Base-by-base conservation (phyloP, 2,797 vertebrate genomes). In the Ficedula albicollis region DNA sequence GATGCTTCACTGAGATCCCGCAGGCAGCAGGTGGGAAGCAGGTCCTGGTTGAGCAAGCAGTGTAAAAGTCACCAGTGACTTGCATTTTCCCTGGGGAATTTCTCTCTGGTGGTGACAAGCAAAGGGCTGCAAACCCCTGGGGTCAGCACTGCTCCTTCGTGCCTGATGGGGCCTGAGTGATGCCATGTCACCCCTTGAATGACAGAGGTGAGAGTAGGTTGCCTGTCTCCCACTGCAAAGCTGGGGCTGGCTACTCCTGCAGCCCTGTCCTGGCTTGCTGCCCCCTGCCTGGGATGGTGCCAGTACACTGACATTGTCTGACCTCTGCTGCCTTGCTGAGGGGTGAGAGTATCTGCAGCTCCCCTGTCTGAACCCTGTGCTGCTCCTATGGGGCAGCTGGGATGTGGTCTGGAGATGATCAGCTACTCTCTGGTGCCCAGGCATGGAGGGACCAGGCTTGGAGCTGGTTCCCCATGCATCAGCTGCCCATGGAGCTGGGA, bases 1-100 rank as follows among this genome's bases (percentile, higher is more conserved):
- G 14, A 0, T 0, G 38, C 0, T 7, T 39, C 5, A 1, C 29
- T 38, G 15, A 34, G 14, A 27, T 36, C 21, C 64, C 0, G 0
- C n/a, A 34, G 64, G 48, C 66, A 49, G 34, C 0, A 3, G n/a
- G 32, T 64, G 51, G 16, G 60, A 76, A 82, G 54, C 36, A n/a
- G 38, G 56, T 63, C 19, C 32, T 26, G 43, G 48, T 5, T 13
- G 4, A 27, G 48, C 6, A 9, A 52, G n/a, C 59, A 43, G n/a
- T 85, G 29, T 15, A 43, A 29, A 66, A 86, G 60, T n/a, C 69
- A 36, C 27, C 4, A 1, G 6, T 0, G 0, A 21, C 32, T 64
- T 75, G 10, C 3, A 11, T 80, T 84, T 84, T 25, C 36, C 8
- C 12, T 36, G 10, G 39, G 15, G 10, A 13, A 8, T 34, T 84